Conservation (phyloP, 2,797 vertebrate species). For the Dendrocincla fuliginosa region DNA sequence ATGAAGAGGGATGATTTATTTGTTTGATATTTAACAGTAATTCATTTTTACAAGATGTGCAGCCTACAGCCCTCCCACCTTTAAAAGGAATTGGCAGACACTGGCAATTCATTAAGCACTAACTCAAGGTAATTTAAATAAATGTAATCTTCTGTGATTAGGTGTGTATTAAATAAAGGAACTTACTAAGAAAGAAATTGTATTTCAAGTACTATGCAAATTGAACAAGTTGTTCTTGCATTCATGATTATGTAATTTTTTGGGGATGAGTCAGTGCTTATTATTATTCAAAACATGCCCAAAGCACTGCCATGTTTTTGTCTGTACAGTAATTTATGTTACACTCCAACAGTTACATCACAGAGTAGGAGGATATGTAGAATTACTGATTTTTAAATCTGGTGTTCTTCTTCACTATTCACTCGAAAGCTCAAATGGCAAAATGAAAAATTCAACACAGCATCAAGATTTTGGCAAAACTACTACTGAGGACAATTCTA, state of each 20-base stretch:
- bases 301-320: neutral
- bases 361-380: neutral
- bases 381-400: neutral
- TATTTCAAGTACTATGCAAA: slow-evolving; percentile 6
- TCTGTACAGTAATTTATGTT: neutral
- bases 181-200: neutral
- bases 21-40: neutral
- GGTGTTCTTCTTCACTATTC: neutral
- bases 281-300: neutral
- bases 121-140: neutral
- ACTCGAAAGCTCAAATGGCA: neutral
- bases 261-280: slow-evolving; percentile 1
- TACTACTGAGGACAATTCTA: neutral
- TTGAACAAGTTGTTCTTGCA: neutral
- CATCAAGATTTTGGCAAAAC: neutral
- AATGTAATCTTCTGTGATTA: neutral
- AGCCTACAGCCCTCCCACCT: neutral
- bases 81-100: neutral
- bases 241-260: neutral
- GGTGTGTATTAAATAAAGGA: neutral
- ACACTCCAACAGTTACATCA: neutral
- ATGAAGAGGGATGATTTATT: neutral
- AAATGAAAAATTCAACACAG: neutral
- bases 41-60: neutral
- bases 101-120: neutral